Evolutionary conservation across 2,797 vertebrate genomes (phyloP).

Genomic region (Sebastes oblongus): DNA sequence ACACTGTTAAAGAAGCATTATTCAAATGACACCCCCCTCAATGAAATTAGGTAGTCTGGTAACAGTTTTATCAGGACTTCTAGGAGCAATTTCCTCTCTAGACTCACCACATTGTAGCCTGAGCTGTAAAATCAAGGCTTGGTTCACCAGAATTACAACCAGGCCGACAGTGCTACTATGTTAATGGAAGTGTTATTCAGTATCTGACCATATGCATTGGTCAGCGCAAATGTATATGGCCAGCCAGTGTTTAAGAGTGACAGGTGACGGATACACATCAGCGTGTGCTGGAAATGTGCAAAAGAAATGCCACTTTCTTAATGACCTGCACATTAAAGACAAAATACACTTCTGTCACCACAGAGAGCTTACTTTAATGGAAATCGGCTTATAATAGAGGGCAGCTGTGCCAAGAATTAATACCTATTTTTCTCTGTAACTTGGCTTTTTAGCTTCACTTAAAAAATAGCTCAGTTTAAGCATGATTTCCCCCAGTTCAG

Average conservation of each 20-base stretch:
- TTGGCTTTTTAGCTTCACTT: slow-evolving; percentile 3
- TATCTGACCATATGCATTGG: background rate
- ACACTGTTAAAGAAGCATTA: background rate
- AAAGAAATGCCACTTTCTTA: background rate
- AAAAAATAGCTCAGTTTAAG: slow-evolving; percentile 52
- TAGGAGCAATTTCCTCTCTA: slow-evolving; percentile 24
- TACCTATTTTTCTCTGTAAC: slow-evolving; percentile 43
- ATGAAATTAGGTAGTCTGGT: background rate
- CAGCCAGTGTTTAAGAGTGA: background rate
- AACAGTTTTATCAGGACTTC: slow-evolving; percentile 39
- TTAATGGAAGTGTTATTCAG: background rate
- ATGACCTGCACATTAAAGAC: slow-evolving; percentile 8
- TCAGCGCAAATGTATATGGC: background rate
- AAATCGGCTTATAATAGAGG: slow-evolving; percentile 33
- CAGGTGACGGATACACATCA: background rate
- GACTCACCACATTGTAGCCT: background rate
- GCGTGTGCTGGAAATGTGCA: background rate
- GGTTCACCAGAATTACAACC: background rate
- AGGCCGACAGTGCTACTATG: background rate
- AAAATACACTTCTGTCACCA: background rate
- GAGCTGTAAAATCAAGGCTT: slow-evolving; percentile 6
- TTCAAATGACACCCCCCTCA: background rate
- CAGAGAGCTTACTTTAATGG: slow-evolving; percentile 23
- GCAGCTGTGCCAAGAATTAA: slow-evolving; percentile 46
- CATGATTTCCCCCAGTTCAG: slow-evolving; percentile 26